These are phyloP conservation scores for Cataglyphis altisquamis DNA, from an alignment of 2,888 invertebrate species.

Conservation along the genomic window DNA sequence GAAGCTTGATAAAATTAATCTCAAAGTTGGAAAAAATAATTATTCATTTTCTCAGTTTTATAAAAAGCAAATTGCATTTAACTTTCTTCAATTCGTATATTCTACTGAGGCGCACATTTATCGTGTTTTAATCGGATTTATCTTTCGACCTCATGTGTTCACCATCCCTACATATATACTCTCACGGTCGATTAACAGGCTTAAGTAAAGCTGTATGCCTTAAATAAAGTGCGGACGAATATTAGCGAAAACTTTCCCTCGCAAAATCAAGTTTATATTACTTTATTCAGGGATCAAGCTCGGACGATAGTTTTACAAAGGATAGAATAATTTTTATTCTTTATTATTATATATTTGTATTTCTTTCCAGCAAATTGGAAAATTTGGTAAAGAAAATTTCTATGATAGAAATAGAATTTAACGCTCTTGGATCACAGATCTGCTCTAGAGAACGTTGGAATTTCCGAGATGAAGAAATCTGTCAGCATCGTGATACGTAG, in stretches of 20 bases:
- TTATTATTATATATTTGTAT: background rate
- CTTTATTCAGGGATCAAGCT: background rate
- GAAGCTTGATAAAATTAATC: background rate
- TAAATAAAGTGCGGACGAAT: constrained; percentile 1
- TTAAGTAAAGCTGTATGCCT: background rate
- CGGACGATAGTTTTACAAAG: background rate
- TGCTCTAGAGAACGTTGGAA: background rate
- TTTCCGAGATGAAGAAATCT: background rate
- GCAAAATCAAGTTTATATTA: background rate
- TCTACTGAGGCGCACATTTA: background rate
- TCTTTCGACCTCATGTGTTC: background rate
- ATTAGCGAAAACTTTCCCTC: background rate
- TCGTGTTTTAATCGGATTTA: background rate
- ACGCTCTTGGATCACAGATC: background rate
- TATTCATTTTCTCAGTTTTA: background rate
- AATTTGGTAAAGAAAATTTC: background rate
- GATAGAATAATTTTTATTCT: background rate
- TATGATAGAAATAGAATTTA: background rate
- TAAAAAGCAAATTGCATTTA: background rate
- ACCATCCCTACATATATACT: background rate
- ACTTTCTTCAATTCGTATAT: background rate
- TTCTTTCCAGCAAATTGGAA: background rate
- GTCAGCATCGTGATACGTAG: background rate
- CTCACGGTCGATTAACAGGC: background rate
- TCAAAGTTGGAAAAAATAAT: background rate